These are phyloP conservation scores for Berghia stephanieae DNA, from an alignment of 1,140 invertebrate genomes.

Conservation along the genomic window DNA sequence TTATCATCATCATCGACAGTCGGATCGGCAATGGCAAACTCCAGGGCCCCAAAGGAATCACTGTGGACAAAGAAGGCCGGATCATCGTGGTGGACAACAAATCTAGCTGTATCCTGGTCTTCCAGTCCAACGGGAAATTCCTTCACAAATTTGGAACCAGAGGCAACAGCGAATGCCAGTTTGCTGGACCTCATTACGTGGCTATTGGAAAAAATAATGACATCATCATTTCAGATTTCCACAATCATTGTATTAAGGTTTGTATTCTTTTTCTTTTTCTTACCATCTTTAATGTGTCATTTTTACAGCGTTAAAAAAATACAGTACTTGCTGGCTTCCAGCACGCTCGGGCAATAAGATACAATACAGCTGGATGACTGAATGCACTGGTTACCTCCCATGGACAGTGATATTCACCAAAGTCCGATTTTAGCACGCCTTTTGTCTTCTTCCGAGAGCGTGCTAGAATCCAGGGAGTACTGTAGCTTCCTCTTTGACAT, in stretches of 20 bases:
- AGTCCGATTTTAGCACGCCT: no score
- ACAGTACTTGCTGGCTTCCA: no score
- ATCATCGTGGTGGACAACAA: slow-evolving; percentile 75
- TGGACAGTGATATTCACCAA: no score
- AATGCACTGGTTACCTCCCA: no score
- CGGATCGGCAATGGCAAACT: slow-evolving; percentile 71
- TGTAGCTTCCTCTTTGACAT: no score
- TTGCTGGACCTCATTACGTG: slow-evolving; percentile 74
- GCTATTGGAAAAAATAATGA: slow-evolving; percentile 70
- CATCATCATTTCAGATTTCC: slow-evolving; percentile 72
- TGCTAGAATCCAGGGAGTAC: no score
- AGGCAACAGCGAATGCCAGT: slow-evolving; percentile 68
- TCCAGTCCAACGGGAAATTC: slow-evolving; percentile 69
- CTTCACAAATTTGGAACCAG: slow-evolving; percentile 64
- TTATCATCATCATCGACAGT: neutral
- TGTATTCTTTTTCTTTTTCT: neutral
- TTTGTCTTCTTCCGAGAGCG: no score
- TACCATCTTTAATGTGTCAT: neutral
- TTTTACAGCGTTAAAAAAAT: no score
- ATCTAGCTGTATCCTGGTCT: slow-evolving; percentile 70
- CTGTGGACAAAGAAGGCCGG: slow-evolving; percentile 69
- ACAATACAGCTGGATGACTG: no score
- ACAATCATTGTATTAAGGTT: slow-evolving; percentile 72
- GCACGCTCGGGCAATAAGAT: no score
- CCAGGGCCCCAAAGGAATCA: slow-evolving; percentile 71